Evolutionary conservation across 2,888 invertebrate species (phyloP), one percentile per base, ranked within the genome.

Genomic region (Hypomecis punctinalis): DNA sequence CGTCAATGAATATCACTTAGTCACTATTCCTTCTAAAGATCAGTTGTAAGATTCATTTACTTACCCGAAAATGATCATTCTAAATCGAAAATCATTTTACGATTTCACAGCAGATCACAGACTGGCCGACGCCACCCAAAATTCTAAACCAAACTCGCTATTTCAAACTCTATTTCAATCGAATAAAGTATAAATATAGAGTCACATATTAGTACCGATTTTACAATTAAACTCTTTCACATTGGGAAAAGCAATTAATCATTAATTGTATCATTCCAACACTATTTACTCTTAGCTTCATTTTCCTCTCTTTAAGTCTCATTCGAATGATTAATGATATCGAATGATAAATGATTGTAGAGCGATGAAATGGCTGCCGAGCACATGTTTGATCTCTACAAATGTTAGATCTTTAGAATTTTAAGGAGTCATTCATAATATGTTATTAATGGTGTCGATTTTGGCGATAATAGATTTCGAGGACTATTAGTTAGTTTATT

Each of bases 301-400:
- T 93, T 90, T 92, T 92, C 89, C 90, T 91, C 90, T 87, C 89
- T 92, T 91, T 91, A 92, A 91, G 89, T 90, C 91, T 91, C 90
- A 91, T 93, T 93, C 85, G 70, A 81, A 85, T 91, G 92, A 92
- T 92, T 85, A 84, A 92, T 91, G 89, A 83, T 23, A 33, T 43
- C 81, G 67, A 73, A 82, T 91, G 91, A 92, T 92, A 82, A 86
- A 91, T 90, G 90, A 84, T 84, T 69, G 70, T 75, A 76, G 73
- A 74, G 83, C 82, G 92, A 86, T 91, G 92, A 91, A 91, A 91
- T 81, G 79, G 83, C 76, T 79, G 76, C 74, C 75, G 77, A 80
- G 82, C 91, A 90, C 86, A 81, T 90, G 90, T 86, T 79, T 62
- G 51, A 62, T 60, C 59, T 57, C 45, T 45, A 70, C 71, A 71